A percentile compares a stretch with the other conserved stretches of the same genome.
Evolutionary conservation across 2,113 vertebrate genomes (phyloP).

Genomic region (Pristiophorus japonicus): DNA sequence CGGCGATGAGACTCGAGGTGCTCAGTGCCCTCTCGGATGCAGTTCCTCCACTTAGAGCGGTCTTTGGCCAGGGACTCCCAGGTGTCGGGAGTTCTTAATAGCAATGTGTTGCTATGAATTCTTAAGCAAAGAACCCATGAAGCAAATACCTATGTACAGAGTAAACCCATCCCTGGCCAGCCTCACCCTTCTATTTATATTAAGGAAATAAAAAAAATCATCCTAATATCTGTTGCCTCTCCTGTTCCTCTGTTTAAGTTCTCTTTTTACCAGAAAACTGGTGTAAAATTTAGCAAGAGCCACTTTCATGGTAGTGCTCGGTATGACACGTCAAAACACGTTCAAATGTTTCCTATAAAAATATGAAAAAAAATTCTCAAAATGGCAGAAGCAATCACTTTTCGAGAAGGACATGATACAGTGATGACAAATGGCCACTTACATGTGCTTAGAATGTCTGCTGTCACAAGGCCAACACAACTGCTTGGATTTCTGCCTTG

Average conservation of each 20-base stretch:
- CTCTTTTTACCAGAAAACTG: background rate
- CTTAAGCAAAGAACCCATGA: too few relatives aligned
- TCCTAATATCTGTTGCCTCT: too few relatives aligned
- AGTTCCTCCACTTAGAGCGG: too few relatives aligned
- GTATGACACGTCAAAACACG: background rate
- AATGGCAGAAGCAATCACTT: background rate
- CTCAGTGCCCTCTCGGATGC: too few relatives aligned
- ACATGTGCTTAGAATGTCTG: background rate
- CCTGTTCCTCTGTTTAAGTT: background rate
- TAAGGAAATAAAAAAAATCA: too few relatives aligned
- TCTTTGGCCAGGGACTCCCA: too few relatives aligned
- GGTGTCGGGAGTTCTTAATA: too few relatives aligned
- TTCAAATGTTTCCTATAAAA: background rate
- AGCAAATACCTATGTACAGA: background rate
- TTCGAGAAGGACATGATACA: background rate
- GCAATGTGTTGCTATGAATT: too few relatives aligned
- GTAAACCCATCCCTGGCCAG: too few relatives aligned
- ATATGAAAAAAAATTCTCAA: background rate
- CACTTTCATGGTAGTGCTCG: background rate
- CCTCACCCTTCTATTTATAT: too few relatives aligned
- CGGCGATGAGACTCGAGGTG: too few relatives aligned
- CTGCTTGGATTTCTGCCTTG: background rate
- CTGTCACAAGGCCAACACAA: background rate
- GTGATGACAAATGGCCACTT: background rate
- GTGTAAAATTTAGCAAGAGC: background rate